These are phyloP conservation scores for Cyclophora albipunctata DNA, from an alignment of 2,888 invertebrate species.

Conservation along the genomic window DNA sequence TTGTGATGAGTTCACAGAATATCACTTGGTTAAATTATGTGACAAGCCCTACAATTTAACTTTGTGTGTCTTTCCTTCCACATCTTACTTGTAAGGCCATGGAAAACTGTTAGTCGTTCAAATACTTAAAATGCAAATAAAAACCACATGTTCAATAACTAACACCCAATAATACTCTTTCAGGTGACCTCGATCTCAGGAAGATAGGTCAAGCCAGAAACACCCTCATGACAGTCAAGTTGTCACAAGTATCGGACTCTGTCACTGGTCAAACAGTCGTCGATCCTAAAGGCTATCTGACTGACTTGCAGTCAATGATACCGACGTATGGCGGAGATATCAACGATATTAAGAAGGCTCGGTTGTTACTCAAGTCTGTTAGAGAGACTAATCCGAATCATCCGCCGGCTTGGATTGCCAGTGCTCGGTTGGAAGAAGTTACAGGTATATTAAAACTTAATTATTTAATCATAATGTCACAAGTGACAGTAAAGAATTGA, in stretches of 20 bases:
- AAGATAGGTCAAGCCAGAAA: conserved; percentile 99
- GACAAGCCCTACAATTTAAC: too few species aligned
- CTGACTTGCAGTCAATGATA: conserved; percentile 99
- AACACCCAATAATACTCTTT: conserved; percentile 1
- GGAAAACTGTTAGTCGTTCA: too few species aligned
- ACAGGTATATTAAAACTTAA: conserved; percentile 84
- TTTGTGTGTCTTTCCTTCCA: too few species aligned
- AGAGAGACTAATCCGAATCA: conserved; percentile 99
- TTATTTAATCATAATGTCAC: too few species aligned
- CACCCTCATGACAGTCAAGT: conserved; percentile 98
- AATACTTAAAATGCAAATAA: too few species aligned
- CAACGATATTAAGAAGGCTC: conserved; percentile 97
- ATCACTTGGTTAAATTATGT: too few species aligned
- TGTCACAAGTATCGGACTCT: conserved; percentile 98
- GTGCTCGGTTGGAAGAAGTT: conserved; percentile 97
- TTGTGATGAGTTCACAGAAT: too few species aligned
- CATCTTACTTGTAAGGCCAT: too few species aligned
- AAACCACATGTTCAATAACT: too few species aligned
- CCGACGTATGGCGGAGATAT: conserved; percentile 99
- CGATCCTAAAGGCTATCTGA: conserved; percentile 99
- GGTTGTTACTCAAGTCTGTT: conserved; percentile 95
- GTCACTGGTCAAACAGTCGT: conserved; percentile 99
- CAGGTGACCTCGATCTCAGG: conserved; percentile 93
- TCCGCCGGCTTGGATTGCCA: conserved; percentile 99
- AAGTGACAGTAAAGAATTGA: too few species aligned